Conservation (phyloP, 2,113 vertebrate genomes). For the Ptyas mucosa region DNA sequence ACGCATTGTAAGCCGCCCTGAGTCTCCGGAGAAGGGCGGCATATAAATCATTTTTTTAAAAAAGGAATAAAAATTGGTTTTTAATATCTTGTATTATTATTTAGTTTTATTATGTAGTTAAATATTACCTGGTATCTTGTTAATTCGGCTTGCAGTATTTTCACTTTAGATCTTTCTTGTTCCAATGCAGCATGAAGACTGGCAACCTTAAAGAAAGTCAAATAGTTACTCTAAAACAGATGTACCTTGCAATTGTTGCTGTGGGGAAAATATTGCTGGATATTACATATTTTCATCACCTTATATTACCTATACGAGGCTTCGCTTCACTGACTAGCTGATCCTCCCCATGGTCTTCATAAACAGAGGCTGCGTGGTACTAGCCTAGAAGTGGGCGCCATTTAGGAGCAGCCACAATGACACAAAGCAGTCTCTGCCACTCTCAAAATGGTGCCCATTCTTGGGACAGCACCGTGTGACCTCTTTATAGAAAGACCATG, state of each 20-base stretch:
- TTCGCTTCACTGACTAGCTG: not conserved
- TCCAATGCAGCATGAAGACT: constrained; percentile 85
- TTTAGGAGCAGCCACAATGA: not conserved
- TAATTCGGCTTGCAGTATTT: constrained; percentile 86
- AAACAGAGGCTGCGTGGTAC: not conserved
- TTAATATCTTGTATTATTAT: not conserved
- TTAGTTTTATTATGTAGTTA: not conserved
- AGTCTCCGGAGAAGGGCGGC: too few relatives aligned
- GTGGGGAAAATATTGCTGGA: not conserved
- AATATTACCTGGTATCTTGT: constrained; percentile 85
- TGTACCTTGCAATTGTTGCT: not conserved
- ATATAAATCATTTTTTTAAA: too few relatives aligned
- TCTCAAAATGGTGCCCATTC: not conserved
- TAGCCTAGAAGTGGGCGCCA: not conserved
- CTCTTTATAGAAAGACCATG: not conserved
- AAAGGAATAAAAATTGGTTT: not conserved
- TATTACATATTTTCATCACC: not conserved
- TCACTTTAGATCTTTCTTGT: constrained; percentile 92
- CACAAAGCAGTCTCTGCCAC: not conserved
- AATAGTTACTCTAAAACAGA: not conserved
- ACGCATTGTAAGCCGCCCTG: too few relatives aligned
- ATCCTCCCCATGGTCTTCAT: not conserved
- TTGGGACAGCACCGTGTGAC: not conserved
- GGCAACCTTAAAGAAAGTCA: constrained; percentile 72
- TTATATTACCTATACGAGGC: not conserved